Percentiles rank a stretch among this genome's conserved stretches.
These are phyloP conservation scores for Miichthys miiuy DNA, from an alignment of 2,797 vertebrate species.

Conservation along the genomic window DNA sequence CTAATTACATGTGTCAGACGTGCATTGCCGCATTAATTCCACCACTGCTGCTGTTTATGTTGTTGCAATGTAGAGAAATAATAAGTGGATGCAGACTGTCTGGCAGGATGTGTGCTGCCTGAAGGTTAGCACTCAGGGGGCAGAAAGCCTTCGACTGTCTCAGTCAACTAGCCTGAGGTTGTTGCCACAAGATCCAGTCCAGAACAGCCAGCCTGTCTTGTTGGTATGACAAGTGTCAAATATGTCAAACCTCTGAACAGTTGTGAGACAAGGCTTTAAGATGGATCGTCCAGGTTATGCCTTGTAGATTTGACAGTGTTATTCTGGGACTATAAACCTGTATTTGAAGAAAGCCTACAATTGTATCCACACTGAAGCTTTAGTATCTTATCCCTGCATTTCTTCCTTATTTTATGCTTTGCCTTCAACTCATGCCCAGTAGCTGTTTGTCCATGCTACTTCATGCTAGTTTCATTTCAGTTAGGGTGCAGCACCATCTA, in stretches of 20 bases:
- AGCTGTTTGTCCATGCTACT: fast-evolving
- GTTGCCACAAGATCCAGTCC: neutral
- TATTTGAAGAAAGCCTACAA: neutral
- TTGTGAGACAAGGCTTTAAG: constrained; percentile 2
- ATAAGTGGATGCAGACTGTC: neutral
- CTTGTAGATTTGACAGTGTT: neutral
- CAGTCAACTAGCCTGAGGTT: constrained; percentile 4
- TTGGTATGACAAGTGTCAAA: constrained; percentile 25
- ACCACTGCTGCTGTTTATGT: neutral
- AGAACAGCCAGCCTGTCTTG: neutral
- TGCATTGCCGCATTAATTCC: neutral
- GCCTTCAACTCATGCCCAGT: neutral
- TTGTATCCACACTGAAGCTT: neutral
- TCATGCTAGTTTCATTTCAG: neutral
- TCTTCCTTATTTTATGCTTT: neutral
- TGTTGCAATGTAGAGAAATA: neutral
- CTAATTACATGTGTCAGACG: neutral
- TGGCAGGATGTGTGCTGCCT: constrained; percentile 12
- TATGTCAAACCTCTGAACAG: constrained; percentile 4
- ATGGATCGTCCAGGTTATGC: constrained; percentile 3
- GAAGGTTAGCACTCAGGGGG: constrained; percentile 21
- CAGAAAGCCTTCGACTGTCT: constrained; percentile 1
- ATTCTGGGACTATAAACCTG: neutral
- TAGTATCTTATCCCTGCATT: neutral
- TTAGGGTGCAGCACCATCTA: constrained; percentile 64